Evolutionary conservation across 1,140 invertebrate genomes (phyloP).

Genomic region (Berghia stephanieae): DNA sequence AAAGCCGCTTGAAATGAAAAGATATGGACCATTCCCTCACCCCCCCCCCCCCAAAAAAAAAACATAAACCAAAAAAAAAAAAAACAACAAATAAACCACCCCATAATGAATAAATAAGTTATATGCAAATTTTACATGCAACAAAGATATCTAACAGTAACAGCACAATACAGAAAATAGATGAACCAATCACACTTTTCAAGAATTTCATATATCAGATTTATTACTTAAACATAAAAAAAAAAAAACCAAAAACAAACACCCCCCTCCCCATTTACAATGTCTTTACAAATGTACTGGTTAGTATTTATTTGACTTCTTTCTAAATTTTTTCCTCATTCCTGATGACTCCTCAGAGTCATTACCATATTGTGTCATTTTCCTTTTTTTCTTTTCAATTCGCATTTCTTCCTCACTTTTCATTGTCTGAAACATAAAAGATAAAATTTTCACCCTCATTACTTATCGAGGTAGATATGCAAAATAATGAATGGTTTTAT

Average conservation of each 20-base stretch:
- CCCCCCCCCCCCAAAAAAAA: too few species aligned
- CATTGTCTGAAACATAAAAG: slow-evolving; percentile 74
- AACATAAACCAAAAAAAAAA: too few species aligned
- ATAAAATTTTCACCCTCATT: too few species aligned
- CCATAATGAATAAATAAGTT: too few species aligned
- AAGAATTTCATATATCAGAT: background rate
- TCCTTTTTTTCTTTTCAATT: slow-evolving; percentile 69
- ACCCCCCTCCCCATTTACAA: background rate
- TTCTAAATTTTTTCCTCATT: slow-evolving; percentile 57
- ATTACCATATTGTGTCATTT: slow-evolving; percentile 68
- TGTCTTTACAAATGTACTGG: background rate
- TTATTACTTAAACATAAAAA: background rate
- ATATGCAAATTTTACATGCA: too few species aligned
- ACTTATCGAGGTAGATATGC: too few species aligned
- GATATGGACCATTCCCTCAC: too few species aligned
- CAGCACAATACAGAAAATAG: too few species aligned
- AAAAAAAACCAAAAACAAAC: slow-evolving; percentile 1
- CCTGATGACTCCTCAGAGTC: slow-evolving; percentile 67
- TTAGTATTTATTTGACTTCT: slow-evolving; percentile 34
- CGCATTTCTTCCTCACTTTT: slow-evolving; percentile 82
- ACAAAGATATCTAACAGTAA: too few species aligned
- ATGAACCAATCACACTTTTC: background rate
- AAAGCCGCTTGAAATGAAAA: too few species aligned
- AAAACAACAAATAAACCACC: too few species aligned
- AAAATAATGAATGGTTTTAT: too few species aligned